These are phyloP conservation scores for Rhinolophus ferrumequinum DNA, from an alignment of 2,113 vertebrate genomes.

Conservation along the genomic window DNA sequence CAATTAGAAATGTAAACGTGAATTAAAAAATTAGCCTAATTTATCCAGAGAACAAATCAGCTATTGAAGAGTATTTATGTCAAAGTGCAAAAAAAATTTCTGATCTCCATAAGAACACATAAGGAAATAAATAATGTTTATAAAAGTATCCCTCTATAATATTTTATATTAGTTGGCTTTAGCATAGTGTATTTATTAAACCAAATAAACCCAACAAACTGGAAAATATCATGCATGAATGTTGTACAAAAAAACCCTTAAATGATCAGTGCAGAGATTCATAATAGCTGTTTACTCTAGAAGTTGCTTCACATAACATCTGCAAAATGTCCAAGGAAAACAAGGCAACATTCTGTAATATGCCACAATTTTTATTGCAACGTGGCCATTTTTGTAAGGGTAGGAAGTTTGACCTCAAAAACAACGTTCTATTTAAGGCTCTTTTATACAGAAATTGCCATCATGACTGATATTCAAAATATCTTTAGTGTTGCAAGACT, in stretches of 20 bases:
- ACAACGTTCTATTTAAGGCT: conserved; percentile 95
- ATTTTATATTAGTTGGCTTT: conserved; percentile 72
- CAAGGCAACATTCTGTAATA: conserved; percentile 88
- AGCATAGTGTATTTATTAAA: conserved; percentile 71
- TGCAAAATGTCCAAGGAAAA: conserved; percentile 88
- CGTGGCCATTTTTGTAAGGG: conserved; percentile 88
- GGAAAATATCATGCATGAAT: conserved; percentile 72
- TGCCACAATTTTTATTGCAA: conserved; percentile 98
- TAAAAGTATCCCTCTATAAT: conserved; percentile 77
- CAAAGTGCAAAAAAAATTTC: conserved; percentile 67
- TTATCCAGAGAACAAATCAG: conserved; percentile 76
- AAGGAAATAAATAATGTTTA: conserved; percentile 76
- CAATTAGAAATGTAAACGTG: conserved; percentile 46
- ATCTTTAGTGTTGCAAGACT: conserved; percentile 89
- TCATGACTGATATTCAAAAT: conserved; percentile 90
- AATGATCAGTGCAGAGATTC: conserved; percentile 80
- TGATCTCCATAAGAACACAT: conserved; percentile 65
- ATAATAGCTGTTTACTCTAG: conserved; percentile 76
- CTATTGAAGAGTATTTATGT: conserved; percentile 82
- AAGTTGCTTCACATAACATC: conserved; percentile 80
- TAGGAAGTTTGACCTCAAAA: conserved; percentile 90
- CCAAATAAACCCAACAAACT: conserved; percentile 70
- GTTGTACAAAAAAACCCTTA: conserved; percentile 74
- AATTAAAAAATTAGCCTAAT: conserved; percentile 70
- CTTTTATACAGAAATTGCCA: conserved; percentile 93